Base-by-base conservation (phyloP, 2,797 vertebrate species). In the Pterois miles region DNA sequence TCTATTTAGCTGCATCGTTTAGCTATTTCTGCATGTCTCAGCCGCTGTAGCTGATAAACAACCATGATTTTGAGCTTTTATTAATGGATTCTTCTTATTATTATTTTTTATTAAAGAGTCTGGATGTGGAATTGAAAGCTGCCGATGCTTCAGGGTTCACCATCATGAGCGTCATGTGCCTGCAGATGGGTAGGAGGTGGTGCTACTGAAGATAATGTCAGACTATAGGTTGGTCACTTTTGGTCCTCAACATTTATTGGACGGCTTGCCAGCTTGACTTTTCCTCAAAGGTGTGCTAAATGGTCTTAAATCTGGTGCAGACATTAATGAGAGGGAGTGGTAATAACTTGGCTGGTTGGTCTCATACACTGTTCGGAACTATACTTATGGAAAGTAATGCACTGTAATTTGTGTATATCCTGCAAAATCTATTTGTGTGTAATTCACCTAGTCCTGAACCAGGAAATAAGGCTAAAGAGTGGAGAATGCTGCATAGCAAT, bases 1-100 rank as follows among this genome's bases (percentile, higher is more conserved):
- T 80, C 29, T 70, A 5, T 54, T 84, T 33, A 20, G 53, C 4
- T 52, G 4, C 13, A 16, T 76, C 58, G 27, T 60, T n/a, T 50
- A n/a, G 38, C 33, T 64, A 50, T 59, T 64, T 25, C n/a, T 59
- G 20, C 43, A 46, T 46, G n/a, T n/a, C n/a, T n/a, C n/a, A n/a
- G n/a, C n/a, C n/a, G n/a, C n/a, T n/a, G 43, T 20, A 46, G 43
- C 43, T 36, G 14, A 46, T 33, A 8, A 20, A 62, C 50, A 18
- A 22, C 14, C 0, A 16, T n/a, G 31, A 20, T 29, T 27, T 8
- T 14, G 11, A 34, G 27, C 20, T 12, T 38, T 14, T 43, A 66
- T 54, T 20, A 2, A n/a, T n/a, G n/a, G n/a, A n/a, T n/a, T n/a
- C n/a, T n/a, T n/a, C n/a, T n/a, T n/a, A n/a, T n/a, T n/a, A n/a